Evolutionary conservation across 1,140 invertebrate genomes (phyloP), one percentile per base, ranked within the genome.

Genomic region (Wasmannia auropunctata): DNA sequence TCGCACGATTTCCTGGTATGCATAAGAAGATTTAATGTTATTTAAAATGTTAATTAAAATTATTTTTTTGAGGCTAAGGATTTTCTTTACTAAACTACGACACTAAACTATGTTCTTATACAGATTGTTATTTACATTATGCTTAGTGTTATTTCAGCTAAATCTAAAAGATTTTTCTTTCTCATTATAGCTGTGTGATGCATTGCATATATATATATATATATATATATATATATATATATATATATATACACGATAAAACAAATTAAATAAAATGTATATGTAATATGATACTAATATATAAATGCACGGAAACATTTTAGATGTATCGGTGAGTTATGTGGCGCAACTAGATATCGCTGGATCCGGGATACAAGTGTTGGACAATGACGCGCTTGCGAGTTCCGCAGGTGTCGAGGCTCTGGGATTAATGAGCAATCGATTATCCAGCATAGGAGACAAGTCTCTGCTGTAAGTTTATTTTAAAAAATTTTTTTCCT

Each of bases 1-100:
- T 97, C 54, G 96, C 96, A 60, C 96, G 95, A 92, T 96, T 97
- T 92, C 96, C 96, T 90, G 96, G 96, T 96, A 92, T 91, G 92
- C 87, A 31, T 19, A 2, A 80, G 60, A 79, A 16, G 5, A 46
- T 25, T 60, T 69, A 43, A 1, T 77, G 2, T 56, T 16, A 19
- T 58, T n/a, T n/a, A n/a, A n/a, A n/a, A n/a, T n/a, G n/a, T n/a
- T 62, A 0, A 34, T 37, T 31, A 49, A 40, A 77, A 54, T 43
- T 49, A 58, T 5, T 83, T 49, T 19, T 28, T 49, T 25, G 22
- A n/a, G n/a, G n/a, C n/a, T 54, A 65, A 25, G 14, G 8, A 10
- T 76, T 31, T 67, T 46, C 5, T 25, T 75, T 28, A 25, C 25
- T 46, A 46, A 3, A 14, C 16, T 34, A 22, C 22, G 40, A 40